A percentile compares a stretch with the other conserved stretches of the same genome.
phyloP scores from a whole-genome alignment of 2,113 vertebrate genomes.

The Epinephelus fuscoguttatus region DNA sequence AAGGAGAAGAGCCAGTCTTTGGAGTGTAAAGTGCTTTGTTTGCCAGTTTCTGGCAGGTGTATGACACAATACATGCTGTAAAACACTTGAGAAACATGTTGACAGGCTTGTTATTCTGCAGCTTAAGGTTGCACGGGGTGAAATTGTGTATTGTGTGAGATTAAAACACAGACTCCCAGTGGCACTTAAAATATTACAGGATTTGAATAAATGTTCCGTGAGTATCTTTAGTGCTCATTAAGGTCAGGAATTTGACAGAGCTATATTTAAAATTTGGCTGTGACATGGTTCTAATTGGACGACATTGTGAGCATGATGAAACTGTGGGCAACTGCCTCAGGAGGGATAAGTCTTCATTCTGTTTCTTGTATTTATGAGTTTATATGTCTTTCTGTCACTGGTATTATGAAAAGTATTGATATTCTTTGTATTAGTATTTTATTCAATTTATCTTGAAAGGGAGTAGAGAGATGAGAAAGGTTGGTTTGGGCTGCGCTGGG shows the following conservation, averaged over 20 bases:
- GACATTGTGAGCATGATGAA: conserved; percentile 54
- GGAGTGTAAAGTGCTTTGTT: conserved; percentile 24
- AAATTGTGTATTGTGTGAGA: conserved; percentile 21
- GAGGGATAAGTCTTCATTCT: not conserved
- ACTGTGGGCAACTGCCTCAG: conserved; percentile 53
- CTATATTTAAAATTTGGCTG: conserved; percentile 6
- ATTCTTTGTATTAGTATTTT: not conserved
- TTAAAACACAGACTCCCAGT: conserved; percentile 35
- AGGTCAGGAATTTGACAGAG: conserved; percentile 15
- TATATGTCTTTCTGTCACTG: conserved; percentile 26
- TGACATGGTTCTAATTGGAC: conserved; percentile 51
- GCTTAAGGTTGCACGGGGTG: not conserved
- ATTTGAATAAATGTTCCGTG: conserved; percentile 31
- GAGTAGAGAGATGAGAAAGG: conserved; percentile 1
- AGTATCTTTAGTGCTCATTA: conserved; percentile 33
- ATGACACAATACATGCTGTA: conserved; percentile 11
- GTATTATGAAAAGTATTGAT: conserved; percentile 2
- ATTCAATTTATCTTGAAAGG: too few relatives aligned
- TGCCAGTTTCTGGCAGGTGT: conserved; percentile 14
- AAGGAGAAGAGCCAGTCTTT: not conserved
- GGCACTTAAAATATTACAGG: conserved; percentile 34
- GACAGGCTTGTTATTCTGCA: conserved; percentile 23
- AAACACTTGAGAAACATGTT: not conserved
- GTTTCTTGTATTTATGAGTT: conserved; percentile 5
- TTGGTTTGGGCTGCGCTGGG: not conserved